Base-by-base conservation (phyloP, 2,888 invertebrate genomes). In the Eupeodes latifasciatus region DNA sequence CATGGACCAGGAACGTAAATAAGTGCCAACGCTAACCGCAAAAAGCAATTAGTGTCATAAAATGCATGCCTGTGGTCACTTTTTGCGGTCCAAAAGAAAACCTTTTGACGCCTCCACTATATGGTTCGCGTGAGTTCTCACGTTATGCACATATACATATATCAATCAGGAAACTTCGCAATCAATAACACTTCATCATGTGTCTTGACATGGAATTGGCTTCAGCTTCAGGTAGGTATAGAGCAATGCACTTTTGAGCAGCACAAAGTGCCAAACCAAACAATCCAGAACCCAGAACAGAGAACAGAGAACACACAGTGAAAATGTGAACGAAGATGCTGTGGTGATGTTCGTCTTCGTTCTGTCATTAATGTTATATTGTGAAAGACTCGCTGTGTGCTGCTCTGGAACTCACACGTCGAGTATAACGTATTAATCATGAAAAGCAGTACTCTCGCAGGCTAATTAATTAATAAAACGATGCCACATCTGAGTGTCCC, bases 41-140 rank as follows among this genome's bases (percentile, higher is more conserved):
- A 57, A 88, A 88, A 85, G 88, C 85, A 81, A 88, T 88, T 88
- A 88, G 88, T 81, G 88, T 88, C 88, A 88, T 88, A 88, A 88
- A 85, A 85, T 85, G 85, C 85, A 88, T 88, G 81, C 88, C 88
- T 88, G 88, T 85, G 88, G 88, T 81, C 77, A 76, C n/a, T 59
- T 81, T 80, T 84, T 80, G 80, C 74, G 83, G 69, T 47, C 40
- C 5, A 16, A 44, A 59, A 19, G 53, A 80, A 83, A 76, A 5
- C 78, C 77, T 78, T 81, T 84, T 88, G 87, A 88, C 87, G 88
- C 84, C 88, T 84, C 81, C 88, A 71, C 79, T 59, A 64, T 12
- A 59, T 19, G 19, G 67, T 62, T 49, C 80, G 75, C 57, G 55
- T 78, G 62, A 76, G 87, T 84, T 88, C 87, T 84, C 87, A 84